Conservation (phyloP, 1,140 invertebrate species). For the Drosophila lacteicornis region DNA sequence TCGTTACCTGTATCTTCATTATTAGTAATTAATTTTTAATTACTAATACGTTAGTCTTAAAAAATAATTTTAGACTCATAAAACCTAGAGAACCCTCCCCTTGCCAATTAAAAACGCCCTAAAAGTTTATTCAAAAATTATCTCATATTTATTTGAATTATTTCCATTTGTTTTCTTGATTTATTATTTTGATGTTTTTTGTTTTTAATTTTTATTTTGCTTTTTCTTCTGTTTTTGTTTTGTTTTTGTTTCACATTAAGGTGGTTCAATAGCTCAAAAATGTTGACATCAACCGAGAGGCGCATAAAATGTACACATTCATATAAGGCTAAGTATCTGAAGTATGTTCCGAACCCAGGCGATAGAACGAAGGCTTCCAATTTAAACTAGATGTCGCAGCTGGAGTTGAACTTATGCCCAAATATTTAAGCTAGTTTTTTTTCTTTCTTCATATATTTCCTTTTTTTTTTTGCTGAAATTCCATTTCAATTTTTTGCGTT, state of each 20-base stretch:
- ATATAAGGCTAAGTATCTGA: conserved; percentile 69
- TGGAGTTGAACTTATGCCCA: conserved; percentile 56
- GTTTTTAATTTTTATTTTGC: conserved; percentile 30
- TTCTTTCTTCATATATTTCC: conserved; percentile 15
- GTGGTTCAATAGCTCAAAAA: conserved; percentile 80
- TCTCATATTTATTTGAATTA: conserved; percentile 76
- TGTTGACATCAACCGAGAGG: conserved; percentile 68
- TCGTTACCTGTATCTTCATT: too few relatives aligned
- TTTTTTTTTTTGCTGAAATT: conserved; percentile 66
- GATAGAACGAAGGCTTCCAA: conserved; percentile 60
- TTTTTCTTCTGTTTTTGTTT: conserved; percentile 26
- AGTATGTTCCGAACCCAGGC: conserved; percentile 30
- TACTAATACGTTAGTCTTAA: too few relatives aligned
- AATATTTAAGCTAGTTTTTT: conserved; percentile 67
- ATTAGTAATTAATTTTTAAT: too few relatives aligned
- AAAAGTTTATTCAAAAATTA: conserved; percentile 64
- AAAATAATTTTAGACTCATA: too few relatives aligned
- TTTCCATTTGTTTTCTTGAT: conserved; percentile 49
- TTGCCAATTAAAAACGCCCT: background rate
- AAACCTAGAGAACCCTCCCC: too few relatives aligned
- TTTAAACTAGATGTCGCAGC: conserved; percentile 56
- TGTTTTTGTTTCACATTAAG: conserved; percentile 75
- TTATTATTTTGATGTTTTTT: conserved; percentile 53
- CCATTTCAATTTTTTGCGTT: conserved; percentile 62
- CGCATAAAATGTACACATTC: conserved; percentile 66